These are phyloP conservation scores for Calycopis cecrops DNA, from an alignment of 1,140 invertebrate species.

Conservation along the genomic window DNA sequence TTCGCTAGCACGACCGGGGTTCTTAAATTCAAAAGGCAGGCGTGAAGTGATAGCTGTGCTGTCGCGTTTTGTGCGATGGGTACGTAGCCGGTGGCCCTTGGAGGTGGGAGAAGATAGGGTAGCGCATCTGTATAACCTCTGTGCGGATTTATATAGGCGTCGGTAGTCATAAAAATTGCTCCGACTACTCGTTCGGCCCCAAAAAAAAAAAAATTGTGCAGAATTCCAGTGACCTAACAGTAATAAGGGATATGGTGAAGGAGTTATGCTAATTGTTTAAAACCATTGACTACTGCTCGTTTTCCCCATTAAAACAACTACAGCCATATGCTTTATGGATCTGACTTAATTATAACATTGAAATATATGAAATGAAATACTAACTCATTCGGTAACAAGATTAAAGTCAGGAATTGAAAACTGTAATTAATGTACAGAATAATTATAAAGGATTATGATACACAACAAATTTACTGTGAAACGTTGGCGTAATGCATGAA, in stretches of 20 bases:
- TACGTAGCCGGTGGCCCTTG: no score
- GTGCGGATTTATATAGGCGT: no score
- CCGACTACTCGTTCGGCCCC: no score
- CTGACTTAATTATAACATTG: background rate
- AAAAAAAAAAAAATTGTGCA: no score
- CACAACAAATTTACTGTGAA: no score
- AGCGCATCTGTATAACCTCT: no score
- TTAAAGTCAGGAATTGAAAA: background rate
- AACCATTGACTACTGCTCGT: background rate
- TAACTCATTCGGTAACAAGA: background rate
- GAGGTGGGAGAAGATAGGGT: no score
- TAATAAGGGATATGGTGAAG: background rate
- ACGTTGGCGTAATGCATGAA: no score
- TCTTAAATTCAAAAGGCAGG: no score
- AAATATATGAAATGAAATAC: background rate
- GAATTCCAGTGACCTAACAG: background rate
- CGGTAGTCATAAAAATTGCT: no score
- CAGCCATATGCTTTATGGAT: background rate
- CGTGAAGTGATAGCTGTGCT: background rate
- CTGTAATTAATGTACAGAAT: constrained; percentile 4
- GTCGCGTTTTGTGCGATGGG: background rate
- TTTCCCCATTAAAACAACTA: background rate
- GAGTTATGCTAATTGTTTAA: background rate
- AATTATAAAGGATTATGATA: no score
- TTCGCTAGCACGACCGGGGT: no score